Evolutionary conservation across 2,797 vertebrate genomes (phyloP).

Genomic region (Remorina albescens): DNA sequence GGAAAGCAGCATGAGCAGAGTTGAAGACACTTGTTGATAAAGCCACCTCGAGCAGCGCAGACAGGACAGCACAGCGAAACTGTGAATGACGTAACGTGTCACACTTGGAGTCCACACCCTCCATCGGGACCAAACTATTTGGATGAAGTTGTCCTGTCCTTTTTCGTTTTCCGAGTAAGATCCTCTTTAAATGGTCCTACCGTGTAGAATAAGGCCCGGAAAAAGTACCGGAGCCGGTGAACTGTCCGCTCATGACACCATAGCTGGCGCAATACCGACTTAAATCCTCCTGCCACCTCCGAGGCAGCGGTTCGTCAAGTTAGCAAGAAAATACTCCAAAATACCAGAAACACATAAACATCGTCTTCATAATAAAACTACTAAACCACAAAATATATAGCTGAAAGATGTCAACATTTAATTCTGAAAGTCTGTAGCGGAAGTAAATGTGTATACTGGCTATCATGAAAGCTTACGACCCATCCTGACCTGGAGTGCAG

Average conservation of each 20-base stretch:
- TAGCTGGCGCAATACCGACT: slow-evolving; percentile 37
- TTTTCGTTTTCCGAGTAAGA: not conserved
- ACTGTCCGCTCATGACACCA: not conserved
- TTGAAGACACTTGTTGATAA: slow-evolving; percentile 51
- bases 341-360: not conserved
- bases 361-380: slow-evolving; percentile 50
- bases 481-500: slow-evolving; percentile 30
- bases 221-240: not conserved
- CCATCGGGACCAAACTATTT: slow-evolving; percentile 46
- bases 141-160: slow-evolving; percentile 20
- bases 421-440: slow-evolving; percentile 47
- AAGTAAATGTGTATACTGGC: not conserved
- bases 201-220: not conserved
- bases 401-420: fast-evolving
- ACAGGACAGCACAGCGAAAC: slow-evolving; percentile 39
- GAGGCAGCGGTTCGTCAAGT: slow-evolving; percentile 17
- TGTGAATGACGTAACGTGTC: slow-evolving; percentile 76
- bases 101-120: slow-evolving; percentile 73
- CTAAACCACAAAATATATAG: fast-evolving
- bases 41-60: slow-evolving; percentile 19
- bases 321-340: fast-evolving
- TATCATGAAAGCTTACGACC: slow-evolving; percentile 13
- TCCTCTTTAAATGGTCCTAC: fast-evolving
- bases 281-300: slow-evolving; percentile 55
- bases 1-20: not conserved